Evolutionary conservation across 1,140 invertebrate genomes (phyloP).

Genomic region (Drosophila lini): DNA sequence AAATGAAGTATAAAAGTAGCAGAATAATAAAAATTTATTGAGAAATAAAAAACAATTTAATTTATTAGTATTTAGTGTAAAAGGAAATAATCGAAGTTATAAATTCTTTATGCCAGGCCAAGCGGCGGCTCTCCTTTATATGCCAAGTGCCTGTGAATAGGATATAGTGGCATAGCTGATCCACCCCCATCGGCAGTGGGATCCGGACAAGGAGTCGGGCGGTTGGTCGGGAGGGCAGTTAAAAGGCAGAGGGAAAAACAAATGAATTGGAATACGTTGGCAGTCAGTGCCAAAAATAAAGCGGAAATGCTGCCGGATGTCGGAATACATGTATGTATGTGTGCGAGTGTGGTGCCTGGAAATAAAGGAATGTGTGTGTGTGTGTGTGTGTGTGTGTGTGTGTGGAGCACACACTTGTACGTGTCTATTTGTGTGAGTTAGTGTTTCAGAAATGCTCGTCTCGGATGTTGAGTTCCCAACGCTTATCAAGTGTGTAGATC

Average conservation of each 20-base stretch:
- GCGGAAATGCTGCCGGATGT: slow-evolving; percentile 71
- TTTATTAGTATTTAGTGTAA: slow-evolving; percentile 83
- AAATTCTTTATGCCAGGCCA: slow-evolving; percentile 75
- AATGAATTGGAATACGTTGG: slow-evolving; percentile 80
- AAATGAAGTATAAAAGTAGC: slow-evolving; percentile 82
- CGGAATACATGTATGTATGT: slow-evolving; percentile 27
- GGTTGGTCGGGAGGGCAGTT: slow-evolving; percentile 35
- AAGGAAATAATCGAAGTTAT: slow-evolving; percentile 82
- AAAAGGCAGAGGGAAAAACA: slow-evolving; percentile 74
- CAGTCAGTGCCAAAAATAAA: slow-evolving; percentile 70
- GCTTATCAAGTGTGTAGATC: slow-evolving; percentile 81
- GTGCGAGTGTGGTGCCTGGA: slow-evolving; percentile 3
- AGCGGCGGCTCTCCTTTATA: slow-evolving; percentile 34
- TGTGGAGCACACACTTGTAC: slow-evolving; percentile 36
- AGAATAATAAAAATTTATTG: slow-evolving; percentile 83
- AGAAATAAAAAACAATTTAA: slow-evolving; percentile 84
- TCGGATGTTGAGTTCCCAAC: slow-evolving; percentile 77
- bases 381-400: slow-evolving; percentile 21
- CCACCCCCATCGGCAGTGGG: not conserved
- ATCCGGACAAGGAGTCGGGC: not conserved
- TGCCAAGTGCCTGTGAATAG: slow-evolving; percentile 44
- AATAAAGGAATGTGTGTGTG: slow-evolving; percentile 27
- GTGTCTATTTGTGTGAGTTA: slow-evolving; percentile 81
- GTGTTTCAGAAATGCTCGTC: slow-evolving; percentile 76
- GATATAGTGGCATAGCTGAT: slow-evolving; percentile 7